Conservation (phyloP, 92 coral and sea anemone species). For the Metridium senile region DNA sequence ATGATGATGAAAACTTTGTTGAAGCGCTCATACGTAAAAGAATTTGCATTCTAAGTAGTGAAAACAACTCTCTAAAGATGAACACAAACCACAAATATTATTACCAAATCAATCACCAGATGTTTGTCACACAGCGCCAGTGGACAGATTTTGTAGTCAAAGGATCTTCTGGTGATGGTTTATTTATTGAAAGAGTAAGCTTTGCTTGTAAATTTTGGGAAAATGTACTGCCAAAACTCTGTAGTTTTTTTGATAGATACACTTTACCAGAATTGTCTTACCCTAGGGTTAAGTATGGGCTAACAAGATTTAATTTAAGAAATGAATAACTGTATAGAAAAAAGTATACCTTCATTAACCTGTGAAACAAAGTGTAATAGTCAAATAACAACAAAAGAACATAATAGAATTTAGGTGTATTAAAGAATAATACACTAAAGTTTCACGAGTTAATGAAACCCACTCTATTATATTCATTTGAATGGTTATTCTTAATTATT, state of each 20-base stretch:
- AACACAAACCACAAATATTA: constrained; percentile 30
- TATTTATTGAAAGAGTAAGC: constrained; percentile 40
- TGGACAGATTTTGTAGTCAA: constrained; percentile 55
- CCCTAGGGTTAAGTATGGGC: constrained; percentile 43
- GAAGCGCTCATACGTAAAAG: constrained; percentile 28
- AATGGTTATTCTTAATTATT: no score
- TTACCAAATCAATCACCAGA: constrained; percentile 40
- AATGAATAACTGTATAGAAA: no score
- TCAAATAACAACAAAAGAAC: no score
- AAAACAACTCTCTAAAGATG: constrained; percentile 1
- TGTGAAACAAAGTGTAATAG: no score
- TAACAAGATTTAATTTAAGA: no score
- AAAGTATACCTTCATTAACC: no score
- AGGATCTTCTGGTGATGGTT: constrained; percentile 19
- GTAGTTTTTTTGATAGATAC: constrained; percentile 7
- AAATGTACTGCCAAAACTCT: constrained; percentile 12
- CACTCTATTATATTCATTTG: no score
- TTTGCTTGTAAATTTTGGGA: constrained; percentile 14
- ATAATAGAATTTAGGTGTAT: no score
- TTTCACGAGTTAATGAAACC: no score
- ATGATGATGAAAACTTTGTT: constrained; percentile 20
- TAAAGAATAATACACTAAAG: no score
- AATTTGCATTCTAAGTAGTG: constrained; percentile 12
- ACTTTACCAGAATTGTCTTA: constrained; percentile 43
- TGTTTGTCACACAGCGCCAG: constrained; percentile 39